phyloP scores from a whole-genome alignment of 2,888 invertebrate genomes.

The Lycophotia porphyrea region DNA sequence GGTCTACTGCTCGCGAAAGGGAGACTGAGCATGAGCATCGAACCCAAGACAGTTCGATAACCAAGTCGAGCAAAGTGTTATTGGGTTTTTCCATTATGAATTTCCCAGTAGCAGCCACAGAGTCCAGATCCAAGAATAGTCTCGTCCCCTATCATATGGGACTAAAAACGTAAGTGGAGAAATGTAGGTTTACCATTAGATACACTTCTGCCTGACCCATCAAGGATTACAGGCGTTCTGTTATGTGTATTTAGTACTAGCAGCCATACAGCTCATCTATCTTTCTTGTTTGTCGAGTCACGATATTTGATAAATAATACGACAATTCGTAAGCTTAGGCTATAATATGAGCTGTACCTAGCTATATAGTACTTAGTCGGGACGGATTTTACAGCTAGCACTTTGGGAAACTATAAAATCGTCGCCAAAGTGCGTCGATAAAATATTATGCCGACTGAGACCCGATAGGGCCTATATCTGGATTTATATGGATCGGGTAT shows the following conservation, averaged over 20 bases:
- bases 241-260: background rate
- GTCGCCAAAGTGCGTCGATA: conserved; percentile 45
- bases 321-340: conserved; percentile 20
- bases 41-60: background rate
- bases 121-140: background rate
- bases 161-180: background rate
- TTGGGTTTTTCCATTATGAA: background rate
- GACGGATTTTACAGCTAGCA: conserved; percentile 49
- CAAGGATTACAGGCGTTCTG: background rate
- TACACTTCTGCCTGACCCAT: background rate
- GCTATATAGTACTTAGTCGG: conserved; percentile 20
- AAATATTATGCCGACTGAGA: conserved; percentile 48
- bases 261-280: background rate
- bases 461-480: conserved; percentile 8
- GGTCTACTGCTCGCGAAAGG: background rate
- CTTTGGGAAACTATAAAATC: conserved; percentile 54
- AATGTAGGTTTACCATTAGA: background rate
- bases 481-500: conserved; percentile 22
- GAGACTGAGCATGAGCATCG: background rate
- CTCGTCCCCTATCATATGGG: background rate
- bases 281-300: background rate
- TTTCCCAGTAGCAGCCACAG: background rate
- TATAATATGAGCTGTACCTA: conserved; percentile 20
- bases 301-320: conserved; percentile 13
- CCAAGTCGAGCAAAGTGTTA: too few species aligned